phyloP scores from a whole-genome alignment of 1,140 invertebrate species.

The Drosophila hydei region DNA sequence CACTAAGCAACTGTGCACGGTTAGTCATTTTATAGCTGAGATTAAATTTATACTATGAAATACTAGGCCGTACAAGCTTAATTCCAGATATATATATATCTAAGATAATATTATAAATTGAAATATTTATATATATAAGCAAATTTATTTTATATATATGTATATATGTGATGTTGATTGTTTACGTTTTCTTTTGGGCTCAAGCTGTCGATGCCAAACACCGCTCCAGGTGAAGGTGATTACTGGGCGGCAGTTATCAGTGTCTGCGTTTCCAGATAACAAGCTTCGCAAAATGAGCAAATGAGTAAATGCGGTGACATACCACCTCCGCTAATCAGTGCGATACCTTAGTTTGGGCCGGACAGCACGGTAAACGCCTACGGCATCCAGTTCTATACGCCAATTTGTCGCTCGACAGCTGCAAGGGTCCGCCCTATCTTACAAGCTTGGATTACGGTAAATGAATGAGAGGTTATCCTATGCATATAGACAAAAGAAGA shows the following conservation, averaged over 20 bases:
- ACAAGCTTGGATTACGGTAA: slow-evolving; percentile 26
- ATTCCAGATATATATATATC: slow-evolving; percentile 1
- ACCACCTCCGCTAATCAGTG: slow-evolving; percentile 71
- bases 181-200: slow-evolving; percentile 65
- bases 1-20: neutral
- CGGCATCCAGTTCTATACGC: neutral
- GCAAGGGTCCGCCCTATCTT: neutral
- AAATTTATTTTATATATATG: neutral
- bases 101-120: neutral
- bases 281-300: slow-evolving; percentile 59
- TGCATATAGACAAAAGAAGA: neutral
- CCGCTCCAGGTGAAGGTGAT: slow-evolving; percentile 52
- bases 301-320: slow-evolving; percentile 73
- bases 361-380: slow-evolving; percentile 8
- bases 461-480: neutral
- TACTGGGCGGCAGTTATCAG: slow-evolving; percentile 49
- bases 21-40: slow-evolving; percentile 13
- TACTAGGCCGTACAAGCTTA: neutral
- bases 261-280: slow-evolving; percentile 56
- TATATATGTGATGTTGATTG: slow-evolving; percentile 27
- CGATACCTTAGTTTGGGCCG: slow-evolving; percentile 25
- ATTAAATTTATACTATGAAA: neutral
- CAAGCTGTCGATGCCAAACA: slow-evolving; percentile 40
- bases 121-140: slow-evolving; percentile 8
- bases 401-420: neutral